Evolutionary conservation across 1,140 invertebrate species (phyloP).

Genomic region (Camponotus floridanus): DNA sequence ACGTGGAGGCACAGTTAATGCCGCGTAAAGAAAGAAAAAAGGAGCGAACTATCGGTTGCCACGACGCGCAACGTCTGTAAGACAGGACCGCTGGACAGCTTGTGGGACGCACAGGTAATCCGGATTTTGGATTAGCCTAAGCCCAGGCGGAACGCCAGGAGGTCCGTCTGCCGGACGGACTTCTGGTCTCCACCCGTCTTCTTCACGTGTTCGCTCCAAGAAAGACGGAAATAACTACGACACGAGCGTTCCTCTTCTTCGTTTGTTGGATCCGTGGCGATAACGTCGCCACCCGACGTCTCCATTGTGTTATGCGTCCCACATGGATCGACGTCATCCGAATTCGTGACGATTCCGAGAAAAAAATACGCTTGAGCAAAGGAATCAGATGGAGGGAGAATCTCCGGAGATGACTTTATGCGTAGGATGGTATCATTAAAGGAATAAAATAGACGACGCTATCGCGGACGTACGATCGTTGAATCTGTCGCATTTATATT

Average conservation of each 20-base stretch:
- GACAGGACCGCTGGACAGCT: slow-evolving; percentile 63
- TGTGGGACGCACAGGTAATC: slow-evolving; percentile 78
- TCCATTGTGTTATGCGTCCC: slow-evolving; percentile 65
- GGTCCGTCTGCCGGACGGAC: slow-evolving; percentile 39
- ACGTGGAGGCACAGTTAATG: slow-evolving; percentile 21
- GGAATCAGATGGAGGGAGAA: neutral
- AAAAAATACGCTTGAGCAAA: slow-evolving; percentile 5
- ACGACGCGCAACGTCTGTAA: slow-evolving; percentile 69
- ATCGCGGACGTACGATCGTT: slow-evolving; percentile 15
- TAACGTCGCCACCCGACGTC: slow-evolving; percentile 64
- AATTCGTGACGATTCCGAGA: slow-evolving; percentile 51
- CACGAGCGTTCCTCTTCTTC: slow-evolving; percentile 53
- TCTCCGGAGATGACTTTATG: slow-evolving; percentile 23
- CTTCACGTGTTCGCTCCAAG: slow-evolving; percentile 63
- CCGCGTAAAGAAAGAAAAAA: slow-evolving; percentile 32
- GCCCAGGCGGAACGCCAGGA: slow-evolving; percentile 72
- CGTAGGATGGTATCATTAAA: slow-evolving; percentile 18
- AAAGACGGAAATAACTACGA: slow-evolving; percentile 71
- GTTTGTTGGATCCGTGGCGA: slow-evolving; percentile 50
- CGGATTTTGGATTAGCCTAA: slow-evolving; percentile 84
- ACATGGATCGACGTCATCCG: slow-evolving; percentile 41
- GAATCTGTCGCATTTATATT: slow-evolving; percentile 16
- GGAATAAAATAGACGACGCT: slow-evolving; percentile 36
- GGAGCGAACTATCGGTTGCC: slow-evolving; percentile 47
- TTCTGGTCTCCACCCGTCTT: slow-evolving; percentile 53